Conservation (phyloP, 2,888 invertebrate species). For the Nomada hirtipes region DNA sequence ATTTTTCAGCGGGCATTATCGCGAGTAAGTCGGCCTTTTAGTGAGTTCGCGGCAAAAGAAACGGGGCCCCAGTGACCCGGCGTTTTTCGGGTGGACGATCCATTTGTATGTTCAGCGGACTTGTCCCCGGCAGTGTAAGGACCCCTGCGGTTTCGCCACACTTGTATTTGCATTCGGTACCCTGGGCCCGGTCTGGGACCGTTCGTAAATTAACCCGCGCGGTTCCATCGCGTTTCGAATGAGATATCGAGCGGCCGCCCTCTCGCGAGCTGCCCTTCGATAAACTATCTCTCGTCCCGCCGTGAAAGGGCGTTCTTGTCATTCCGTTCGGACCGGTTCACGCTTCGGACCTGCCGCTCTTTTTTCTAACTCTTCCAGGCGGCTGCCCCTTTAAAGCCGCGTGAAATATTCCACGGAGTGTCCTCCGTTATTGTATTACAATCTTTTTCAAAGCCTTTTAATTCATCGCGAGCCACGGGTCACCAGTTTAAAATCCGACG, state of each 20-base stretch:
- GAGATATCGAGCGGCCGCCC: conserved; percentile 70
- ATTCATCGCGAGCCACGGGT: neutral
- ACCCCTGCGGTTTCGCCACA: conserved; percentile 74
- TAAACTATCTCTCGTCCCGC: conserved; percentile 66
- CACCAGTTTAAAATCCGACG: too few species aligned
- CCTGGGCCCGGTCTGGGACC: conserved; percentile 47
- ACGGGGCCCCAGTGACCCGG: conserved; percentile 45
- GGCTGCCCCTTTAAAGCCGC: neutral
- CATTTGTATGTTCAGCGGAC: conserved; percentile 71
- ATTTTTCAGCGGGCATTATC: conserved; percentile 70
- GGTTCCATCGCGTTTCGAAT: conserved; percentile 65
- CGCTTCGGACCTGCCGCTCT: neutral
- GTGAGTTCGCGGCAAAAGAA: conserved; percentile 40
- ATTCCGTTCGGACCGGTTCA: conserved; percentile 60
- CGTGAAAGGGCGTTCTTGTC: conserved; percentile 61
- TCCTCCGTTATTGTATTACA: too few species aligned
- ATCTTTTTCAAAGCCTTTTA: neutral
- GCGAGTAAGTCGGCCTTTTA: conserved; percentile 59
- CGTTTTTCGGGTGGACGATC: conserved; percentile 62
- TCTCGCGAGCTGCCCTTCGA: conserved; percentile 64
- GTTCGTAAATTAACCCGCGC: conserved; percentile 71
- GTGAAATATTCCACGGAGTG: neutral
- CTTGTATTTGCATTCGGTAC: conserved; percentile 72
- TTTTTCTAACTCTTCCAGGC: neutral
- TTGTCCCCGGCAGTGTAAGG: conserved; percentile 72